Percentiles rank a stretch among this genome's conserved stretches.
phyloP scores from a whole-genome alignment of 2,888 invertebrate species.

The Coremacera marginata region DNA sequence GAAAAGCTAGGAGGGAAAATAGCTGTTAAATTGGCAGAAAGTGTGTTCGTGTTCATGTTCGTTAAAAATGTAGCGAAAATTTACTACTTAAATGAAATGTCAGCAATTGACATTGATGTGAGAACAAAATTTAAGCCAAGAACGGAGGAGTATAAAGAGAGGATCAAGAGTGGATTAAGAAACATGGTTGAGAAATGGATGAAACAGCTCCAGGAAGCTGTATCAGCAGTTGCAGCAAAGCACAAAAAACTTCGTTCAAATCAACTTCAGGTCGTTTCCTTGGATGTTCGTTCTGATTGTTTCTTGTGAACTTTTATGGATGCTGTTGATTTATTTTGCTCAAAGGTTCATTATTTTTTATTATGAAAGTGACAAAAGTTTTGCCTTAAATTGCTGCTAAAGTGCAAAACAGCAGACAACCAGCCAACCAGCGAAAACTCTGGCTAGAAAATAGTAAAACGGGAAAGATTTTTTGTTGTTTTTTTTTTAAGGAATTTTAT shows the following conservation, averaged over 20 bases:
- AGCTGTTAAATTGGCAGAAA: not conserved
- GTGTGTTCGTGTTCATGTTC: not conserved
- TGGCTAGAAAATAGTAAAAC: no score
- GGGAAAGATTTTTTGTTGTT: no score
- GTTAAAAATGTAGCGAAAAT: not conserved
- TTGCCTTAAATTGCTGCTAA: not conserved
- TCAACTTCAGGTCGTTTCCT: no score
- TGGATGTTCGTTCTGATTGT: no score
- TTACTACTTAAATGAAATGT: not conserved
- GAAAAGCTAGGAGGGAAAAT: not conserved
- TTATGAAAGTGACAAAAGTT: conserved; percentile 15
- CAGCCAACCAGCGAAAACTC: not conserved
- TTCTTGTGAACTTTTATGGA: not conserved
- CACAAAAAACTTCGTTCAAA: no score
- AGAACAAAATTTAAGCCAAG: not conserved
- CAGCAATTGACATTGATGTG: not conserved
- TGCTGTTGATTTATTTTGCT: not conserved
- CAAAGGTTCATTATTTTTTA: conserved; percentile 2
- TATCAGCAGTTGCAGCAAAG: not conserved
- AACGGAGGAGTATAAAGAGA: not conserved
- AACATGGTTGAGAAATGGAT: not conserved
- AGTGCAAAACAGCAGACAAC: not conserved
- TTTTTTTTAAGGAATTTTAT: no score
- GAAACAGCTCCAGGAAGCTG: not conserved
- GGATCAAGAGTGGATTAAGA: not conserved